Evolutionary conservation across 2,113 vertebrate species (phyloP).

Genomic region (Columbina picui): DNA sequence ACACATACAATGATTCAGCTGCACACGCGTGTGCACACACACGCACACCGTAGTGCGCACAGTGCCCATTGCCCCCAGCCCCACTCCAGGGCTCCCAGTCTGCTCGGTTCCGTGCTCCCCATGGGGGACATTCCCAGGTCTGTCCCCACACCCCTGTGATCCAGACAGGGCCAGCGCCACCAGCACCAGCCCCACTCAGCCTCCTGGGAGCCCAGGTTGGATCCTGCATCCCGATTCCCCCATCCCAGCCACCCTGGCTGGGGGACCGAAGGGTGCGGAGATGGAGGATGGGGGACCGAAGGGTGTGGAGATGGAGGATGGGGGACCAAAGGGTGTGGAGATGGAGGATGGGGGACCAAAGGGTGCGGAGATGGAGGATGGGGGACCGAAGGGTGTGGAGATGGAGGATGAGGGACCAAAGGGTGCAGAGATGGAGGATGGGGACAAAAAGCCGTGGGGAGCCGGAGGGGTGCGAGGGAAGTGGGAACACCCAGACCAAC

Average conservation of each 20-base stretch:
- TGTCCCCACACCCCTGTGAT: neutral
- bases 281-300: neutral
- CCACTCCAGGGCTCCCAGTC: fast-evolving
- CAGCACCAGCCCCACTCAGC: neutral
- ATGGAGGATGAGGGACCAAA: too few species aligned
- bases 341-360: neutral
- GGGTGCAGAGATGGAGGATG: fast-evolving
- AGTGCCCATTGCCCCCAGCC: neutral
- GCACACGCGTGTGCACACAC: neutral
- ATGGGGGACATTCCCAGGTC: fast-evolving
- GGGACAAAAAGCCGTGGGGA: neutral
- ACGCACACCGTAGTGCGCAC: fast-evolving
- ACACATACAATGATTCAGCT: fast-evolving
- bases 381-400: too few species aligned
- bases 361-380: neutral
- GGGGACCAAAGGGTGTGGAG: too few species aligned
- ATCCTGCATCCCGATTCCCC: neutral
- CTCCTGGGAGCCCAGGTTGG: neutral
- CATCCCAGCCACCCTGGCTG: too few species aligned
- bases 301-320: fast-evolving
- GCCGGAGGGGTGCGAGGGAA: fast-evolving
- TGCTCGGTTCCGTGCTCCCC: fast-evolving
- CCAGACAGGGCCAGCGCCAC: neutral
- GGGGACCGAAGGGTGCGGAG: too few species aligned
- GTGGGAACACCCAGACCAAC: fast-evolving